Conservation (phyloP, 2,888 invertebrate genomes). For the Thymelicus lineola region DNA sequence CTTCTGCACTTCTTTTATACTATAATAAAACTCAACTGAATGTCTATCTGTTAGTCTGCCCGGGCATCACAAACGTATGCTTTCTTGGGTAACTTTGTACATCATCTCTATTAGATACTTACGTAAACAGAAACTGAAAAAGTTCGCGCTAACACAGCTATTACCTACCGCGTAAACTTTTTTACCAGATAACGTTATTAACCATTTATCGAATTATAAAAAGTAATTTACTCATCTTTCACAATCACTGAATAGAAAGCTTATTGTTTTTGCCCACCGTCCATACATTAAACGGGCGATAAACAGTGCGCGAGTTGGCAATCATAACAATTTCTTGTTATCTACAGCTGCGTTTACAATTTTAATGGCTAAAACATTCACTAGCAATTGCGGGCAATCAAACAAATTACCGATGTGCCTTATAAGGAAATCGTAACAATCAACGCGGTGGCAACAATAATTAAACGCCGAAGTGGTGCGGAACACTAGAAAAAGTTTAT, state of each 20-base stretch:
- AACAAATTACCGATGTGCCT: constrained; percentile 75
- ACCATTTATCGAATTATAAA: constrained; percentile 67
- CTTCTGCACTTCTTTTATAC: too few relatives aligned
- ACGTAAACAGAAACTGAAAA: constrained; percentile 29
- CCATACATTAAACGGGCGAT: constrained; percentile 57
- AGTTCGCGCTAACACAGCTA: constrained; percentile 46
- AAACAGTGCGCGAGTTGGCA: constrained; percentile 59
- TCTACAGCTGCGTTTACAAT: constrained; percentile 65
- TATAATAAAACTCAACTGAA: too few relatives aligned
- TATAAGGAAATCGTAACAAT: constrained; percentile 77
- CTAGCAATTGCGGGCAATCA: constrained; percentile 75
- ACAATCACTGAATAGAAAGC: constrained; percentile 66
- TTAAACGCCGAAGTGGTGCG: constrained; percentile 76
- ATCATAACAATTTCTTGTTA: constrained; percentile 71
- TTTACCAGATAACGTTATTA: constrained; percentile 52
- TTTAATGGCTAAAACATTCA: constrained; percentile 76
- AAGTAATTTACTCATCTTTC: constrained; percentile 54
- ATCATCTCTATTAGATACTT: background rate
- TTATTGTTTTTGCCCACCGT: constrained; percentile 59
- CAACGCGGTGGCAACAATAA: constrained; percentile 69
- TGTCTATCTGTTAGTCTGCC: too few relatives aligned
- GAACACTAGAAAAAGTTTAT: constrained; percentile 50
- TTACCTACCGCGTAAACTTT: constrained; percentile 48
- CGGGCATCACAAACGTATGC: background rate
- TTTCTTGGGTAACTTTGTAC: background rate